A percentile compares a stretch with the other conserved stretches of the same genome.
Evolutionary conservation across 2,888 invertebrate genomes (phyloP).

Genomic region (Temnothorax ravouxi): DNA sequence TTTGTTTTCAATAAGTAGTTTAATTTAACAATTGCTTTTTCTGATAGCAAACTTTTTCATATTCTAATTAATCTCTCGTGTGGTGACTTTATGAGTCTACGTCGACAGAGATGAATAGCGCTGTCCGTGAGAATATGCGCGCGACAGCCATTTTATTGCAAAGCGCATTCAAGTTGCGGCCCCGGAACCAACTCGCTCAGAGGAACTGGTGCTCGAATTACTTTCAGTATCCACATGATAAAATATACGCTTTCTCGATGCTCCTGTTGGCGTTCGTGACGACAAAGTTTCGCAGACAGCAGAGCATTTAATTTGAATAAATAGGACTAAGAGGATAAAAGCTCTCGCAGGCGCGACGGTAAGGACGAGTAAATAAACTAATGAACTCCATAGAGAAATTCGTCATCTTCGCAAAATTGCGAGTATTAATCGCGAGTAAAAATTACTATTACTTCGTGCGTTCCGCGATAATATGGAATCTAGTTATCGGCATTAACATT

Average conservation of each 20-base stretch:
- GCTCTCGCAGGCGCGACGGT: conserved; percentile 1
- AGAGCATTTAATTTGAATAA: conserved; percentile 69
- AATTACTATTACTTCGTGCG: neutral
- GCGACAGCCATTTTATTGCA: conserved; percentile 36
- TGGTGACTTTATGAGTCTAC: neutral
- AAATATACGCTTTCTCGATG: conserved; percentile 18
- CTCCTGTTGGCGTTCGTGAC: conserved; percentile 9
- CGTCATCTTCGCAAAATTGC: neutral
- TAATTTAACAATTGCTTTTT: conserved; percentile 16
- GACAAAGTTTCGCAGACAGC: conserved; percentile 51
- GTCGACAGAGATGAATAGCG: conserved; percentile 29
- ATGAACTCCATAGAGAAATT: neutral
- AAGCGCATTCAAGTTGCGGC: conserved; percentile 23
- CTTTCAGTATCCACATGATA: conserved; percentile 30
- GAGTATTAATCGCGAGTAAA: neutral
- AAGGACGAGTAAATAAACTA: conserved; percentile 22
- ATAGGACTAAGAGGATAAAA: conserved; percentile 55
- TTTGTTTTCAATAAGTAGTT: neutral
- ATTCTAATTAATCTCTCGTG: neutral
- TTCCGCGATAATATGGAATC: neutral
- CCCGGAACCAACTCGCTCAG: conserved; percentile 2
- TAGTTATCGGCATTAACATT: conserved; percentile 15
- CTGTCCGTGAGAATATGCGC: conserved; percentile 16
- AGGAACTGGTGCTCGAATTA: conserved; percentile 18
- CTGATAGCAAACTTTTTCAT: neutral